These are phyloP conservation scores for Xerus inauris DNA, from an alignment of 2,113 vertebrate species.

Conservation along the genomic window DNA sequence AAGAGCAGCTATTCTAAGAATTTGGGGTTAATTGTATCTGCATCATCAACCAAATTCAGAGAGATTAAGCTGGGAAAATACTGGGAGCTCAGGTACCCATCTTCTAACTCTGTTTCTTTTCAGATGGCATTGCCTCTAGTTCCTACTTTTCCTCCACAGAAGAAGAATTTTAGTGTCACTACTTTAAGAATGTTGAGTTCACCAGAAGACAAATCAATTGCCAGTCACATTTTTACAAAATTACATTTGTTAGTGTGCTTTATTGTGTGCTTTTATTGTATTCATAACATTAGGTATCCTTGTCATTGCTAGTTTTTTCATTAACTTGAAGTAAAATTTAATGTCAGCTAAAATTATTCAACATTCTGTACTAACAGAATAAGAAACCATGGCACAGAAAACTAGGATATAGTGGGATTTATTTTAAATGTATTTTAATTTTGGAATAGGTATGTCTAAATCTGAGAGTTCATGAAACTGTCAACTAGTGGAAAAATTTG, in stretches of 20 bases:
- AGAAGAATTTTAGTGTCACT: neutral
- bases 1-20: neutral
- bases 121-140: neutral
- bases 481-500: neutral
- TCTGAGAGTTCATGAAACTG: neutral
- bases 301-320: neutral
- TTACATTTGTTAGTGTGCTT: neutral
- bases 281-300: neutral
- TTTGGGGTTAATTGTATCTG: neutral
- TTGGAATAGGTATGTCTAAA: conserved; percentile 12
- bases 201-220: neutral
- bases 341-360: neutral
- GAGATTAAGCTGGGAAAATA: neutral
- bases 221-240: neutral
- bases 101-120: neutral
- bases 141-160: neutral
- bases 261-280: neutral
- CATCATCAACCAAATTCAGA: neutral
- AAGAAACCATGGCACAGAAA: neutral
- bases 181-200: neutral
- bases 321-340: neutral
- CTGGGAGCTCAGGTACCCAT: neutral
- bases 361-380: neutral
- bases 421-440: conserved; percentile 14
- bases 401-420: neutral